These are phyloP conservation scores for Amphilophus citrinellus DNA, from an alignment of 2,113 vertebrate species.

Conservation along the genomic window DNA sequence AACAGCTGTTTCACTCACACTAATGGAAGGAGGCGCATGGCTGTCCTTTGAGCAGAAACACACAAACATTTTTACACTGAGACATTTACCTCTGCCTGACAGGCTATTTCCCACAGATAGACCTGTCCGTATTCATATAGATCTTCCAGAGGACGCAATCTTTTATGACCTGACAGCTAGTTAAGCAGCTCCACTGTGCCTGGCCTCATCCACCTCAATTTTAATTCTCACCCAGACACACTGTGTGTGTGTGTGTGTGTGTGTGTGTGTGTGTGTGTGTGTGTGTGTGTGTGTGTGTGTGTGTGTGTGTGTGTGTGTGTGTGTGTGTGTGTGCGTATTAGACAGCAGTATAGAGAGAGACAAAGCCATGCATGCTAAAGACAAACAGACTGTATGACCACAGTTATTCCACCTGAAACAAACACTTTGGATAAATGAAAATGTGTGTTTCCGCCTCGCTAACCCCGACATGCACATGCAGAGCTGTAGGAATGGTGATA, in stretches of 20 bases:
- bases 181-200: slow-evolving; percentile 54
- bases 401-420: slow-evolving; percentile 6
- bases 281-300: not conserved
- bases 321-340: too few species aligned
- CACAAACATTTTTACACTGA: slow-evolving; percentile 9
- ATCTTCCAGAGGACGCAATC: slow-evolving; percentile 52
- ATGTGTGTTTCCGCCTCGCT: not conserved
- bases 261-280: not conserved
- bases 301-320: too few species aligned
- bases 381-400: not conserved
- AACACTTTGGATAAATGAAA: slow-evolving; percentile 20
- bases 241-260: not conserved
- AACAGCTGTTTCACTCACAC: slow-evolving; percentile 31
- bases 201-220: slow-evolving; percentile 36
- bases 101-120: slow-evolving; percentile 68
- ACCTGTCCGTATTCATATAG: slow-evolving; percentile 71
- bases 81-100: slow-evolving; percentile 37
- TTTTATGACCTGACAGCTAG: slow-evolving; percentile 62
- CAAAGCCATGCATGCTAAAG: not conserved
- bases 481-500: slow-evolving; percentile 1
- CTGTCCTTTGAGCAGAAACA: slow-evolving; percentile 30
- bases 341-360: not conserved
- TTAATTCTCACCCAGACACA: slow-evolving; percentile 53
- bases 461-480: not conserved
- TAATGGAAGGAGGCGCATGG: slow-evolving; percentile 16